These are phyloP conservation scores for Popillia japonica DNA, from an alignment of 1,140 invertebrate species.

Conservation along the genomic window DNA sequence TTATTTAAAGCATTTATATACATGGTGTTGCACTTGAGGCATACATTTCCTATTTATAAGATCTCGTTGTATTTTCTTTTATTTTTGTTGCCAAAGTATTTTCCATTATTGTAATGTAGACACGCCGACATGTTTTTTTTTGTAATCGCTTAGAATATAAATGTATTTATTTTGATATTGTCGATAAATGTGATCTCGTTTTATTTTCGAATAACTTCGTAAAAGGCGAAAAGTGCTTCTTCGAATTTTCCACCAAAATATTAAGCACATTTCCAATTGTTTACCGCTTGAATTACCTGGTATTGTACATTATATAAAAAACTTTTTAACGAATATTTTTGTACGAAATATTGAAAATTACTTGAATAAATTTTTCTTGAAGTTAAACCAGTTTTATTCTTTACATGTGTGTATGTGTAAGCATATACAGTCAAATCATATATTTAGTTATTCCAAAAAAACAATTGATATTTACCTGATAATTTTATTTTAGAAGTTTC, in stretches of 20 bases:
- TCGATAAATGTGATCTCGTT: slow-evolving; percentile 30
- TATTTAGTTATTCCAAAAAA: no score
- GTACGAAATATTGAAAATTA: slow-evolving; percentile 46
- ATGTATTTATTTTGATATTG: slow-evolving; percentile 38
- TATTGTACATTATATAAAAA: slow-evolving; percentile 47
- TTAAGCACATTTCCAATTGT: slow-evolving; percentile 19
- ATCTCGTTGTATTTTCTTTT: slow-evolving; percentile 36
- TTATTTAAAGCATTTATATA: slow-evolving; percentile 31
- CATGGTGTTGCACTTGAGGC: slow-evolving; percentile 24
- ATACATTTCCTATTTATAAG: slow-evolving; percentile 41
- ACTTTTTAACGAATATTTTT: slow-evolving; percentile 49
- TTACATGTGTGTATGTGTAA: neutral
- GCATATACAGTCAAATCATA: no score
- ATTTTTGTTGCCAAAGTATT: slow-evolving; percentile 42
- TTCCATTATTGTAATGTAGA: slow-evolving; percentile 20
- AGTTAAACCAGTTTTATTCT: slow-evolving; percentile 12
- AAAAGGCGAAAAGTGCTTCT: neutral
- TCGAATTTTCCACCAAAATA: neutral
- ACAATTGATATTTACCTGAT: no score
- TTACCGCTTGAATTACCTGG: slow-evolving; percentile 28
- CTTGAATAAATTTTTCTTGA: slow-evolving; percentile 41
- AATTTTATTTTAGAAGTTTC: no score
- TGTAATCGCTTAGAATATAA: slow-evolving; percentile 35
- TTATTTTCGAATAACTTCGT: slow-evolving; percentile 19
- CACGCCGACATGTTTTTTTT: neutral